These are phyloP conservation scores for Cyclura pinguis DNA, from an alignment of 2,797 vertebrate species.

Conservation along the genomic window DNA sequence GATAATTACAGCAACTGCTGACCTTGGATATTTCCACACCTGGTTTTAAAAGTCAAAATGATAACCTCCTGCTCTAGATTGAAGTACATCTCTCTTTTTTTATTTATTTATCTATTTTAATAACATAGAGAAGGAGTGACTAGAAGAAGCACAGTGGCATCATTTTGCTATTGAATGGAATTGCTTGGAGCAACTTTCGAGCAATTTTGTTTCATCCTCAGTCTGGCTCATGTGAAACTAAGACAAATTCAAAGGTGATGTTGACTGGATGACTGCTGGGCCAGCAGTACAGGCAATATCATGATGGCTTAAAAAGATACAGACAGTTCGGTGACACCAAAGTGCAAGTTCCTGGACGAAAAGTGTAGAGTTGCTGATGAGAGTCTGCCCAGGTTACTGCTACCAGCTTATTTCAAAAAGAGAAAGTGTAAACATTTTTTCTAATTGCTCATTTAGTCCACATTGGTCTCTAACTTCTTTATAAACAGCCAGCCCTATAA, in stretches of 20 bases:
- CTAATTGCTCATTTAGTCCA: neutral
- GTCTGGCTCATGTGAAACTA: neutral
- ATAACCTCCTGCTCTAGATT: neutral
- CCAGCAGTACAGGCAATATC: neutral
- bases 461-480: neutral
- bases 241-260: no score
- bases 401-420: neutral
- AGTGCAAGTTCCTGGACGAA: neutral
- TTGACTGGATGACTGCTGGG: neutral
- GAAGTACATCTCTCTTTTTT: neutral
- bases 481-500: neutral
- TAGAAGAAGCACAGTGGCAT: neutral
- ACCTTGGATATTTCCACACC: neutral
- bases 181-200: neutral
- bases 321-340: neutral
- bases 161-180: neutral
- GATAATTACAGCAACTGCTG: constrained; percentile 17
- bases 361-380: neutral
- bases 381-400: neutral
- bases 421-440: neutral
- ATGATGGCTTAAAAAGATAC: neutral
- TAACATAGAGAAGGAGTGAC: neutral
- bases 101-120: neutral
- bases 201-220: neutral
- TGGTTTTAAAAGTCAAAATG: constrained; percentile 12